These are phyloP conservation scores for Geotrupes spiniger DNA, from an alignment of 2,888 invertebrate genomes.

Conservation along the genomic window DNA sequence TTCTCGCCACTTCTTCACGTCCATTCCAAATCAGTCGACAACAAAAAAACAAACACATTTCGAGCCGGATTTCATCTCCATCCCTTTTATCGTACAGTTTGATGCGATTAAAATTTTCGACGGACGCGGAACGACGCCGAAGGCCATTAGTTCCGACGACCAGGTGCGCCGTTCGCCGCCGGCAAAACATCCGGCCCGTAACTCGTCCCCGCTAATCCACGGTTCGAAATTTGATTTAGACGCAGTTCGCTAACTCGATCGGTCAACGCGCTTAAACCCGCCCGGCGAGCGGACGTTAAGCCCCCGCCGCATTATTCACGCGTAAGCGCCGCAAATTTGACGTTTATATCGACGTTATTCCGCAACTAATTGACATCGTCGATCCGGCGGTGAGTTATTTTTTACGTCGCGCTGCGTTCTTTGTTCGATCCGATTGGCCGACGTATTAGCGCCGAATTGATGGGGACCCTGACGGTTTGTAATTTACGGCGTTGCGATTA, in stretches of 20 bases:
- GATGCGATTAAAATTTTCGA: too few species aligned
- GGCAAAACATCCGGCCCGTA: conserved; percentile 44
- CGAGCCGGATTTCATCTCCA: too few species aligned
- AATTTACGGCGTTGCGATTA: too few species aligned
- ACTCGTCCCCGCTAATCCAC: conserved; percentile 42
- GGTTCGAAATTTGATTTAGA: conserved; percentile 42
- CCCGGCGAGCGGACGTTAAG: conserved; percentile 30
- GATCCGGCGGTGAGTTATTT: not conserved
- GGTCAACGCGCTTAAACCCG: conserved; percentile 38
- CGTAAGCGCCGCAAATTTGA: conserved; percentile 23
- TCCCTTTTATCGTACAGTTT: too few species aligned
- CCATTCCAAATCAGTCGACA: too few species aligned
- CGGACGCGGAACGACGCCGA: too few species aligned
- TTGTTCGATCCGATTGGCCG: not conserved
- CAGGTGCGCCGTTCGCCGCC: conserved; percentile 21
- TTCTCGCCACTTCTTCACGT: too few species aligned
- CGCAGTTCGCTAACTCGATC: conserved; percentile 41
- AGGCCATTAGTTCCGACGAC: too few species aligned
- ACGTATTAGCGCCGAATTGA: not conserved
- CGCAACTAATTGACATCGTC: conserved; percentile 1
- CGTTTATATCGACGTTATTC: conserved; percentile 7
- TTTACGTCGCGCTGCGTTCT: not conserved
- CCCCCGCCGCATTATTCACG: conserved; percentile 26
- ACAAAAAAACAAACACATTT: too few species aligned
- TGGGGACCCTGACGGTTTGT: too few species aligned